Conservation (phyloP, 1,140 invertebrate species). For the Pygmarrhopalites habei region DNA sequence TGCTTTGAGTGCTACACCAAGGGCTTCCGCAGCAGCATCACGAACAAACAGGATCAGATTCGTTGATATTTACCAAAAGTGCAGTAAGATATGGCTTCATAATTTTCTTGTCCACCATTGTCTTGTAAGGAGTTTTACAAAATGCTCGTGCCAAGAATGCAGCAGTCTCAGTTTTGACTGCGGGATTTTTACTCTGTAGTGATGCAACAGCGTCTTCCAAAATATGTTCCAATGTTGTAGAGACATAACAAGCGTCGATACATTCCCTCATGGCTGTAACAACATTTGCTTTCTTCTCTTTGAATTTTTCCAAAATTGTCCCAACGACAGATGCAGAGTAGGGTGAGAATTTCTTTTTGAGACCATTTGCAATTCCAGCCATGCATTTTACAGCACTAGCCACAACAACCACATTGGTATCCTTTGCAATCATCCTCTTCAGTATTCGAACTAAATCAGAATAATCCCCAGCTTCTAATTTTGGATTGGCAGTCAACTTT, state of each 20-base stretch:
- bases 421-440: slow-evolving; percentile 87
- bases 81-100: slow-evolving; percentile 75
- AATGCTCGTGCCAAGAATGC: slow-evolving; percentile 80
- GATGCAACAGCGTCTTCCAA: slow-evolving; percentile 75
- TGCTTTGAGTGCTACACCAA: slow-evolving; percentile 90
- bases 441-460: slow-evolving; percentile 77
- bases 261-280: slow-evolving; percentile 77
- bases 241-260: slow-evolving; percentile 80
- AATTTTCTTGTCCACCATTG: slow-evolving; percentile 82
- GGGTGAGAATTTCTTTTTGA: slow-evolving; percentile 78
- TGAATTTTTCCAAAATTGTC: slow-evolving; percentile 87
- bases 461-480: slow-evolving; percentile 85
- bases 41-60: slow-evolving; percentile 76
- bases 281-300: slow-evolving; percentile 92
- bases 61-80: slow-evolving; percentile 78
- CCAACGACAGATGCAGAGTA: slow-evolving; percentile 75
- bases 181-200: slow-evolving; percentile 90
- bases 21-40: slow-evolving; percentile 76
- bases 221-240: slow-evolving; percentile 76
- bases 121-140: slow-evolving; percentile 56
- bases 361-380: slow-evolving; percentile 69
- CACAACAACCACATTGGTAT: slow-evolving; percentile 91
- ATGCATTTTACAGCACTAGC: slow-evolving; percentile 78
- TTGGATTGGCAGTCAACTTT: slow-evolving; percentile 66
- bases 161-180: slow-evolving; percentile 85